Evolutionary conservation across 2,113 vertebrate species (phyloP).

Genomic region (Dasyornis broadbenti): DNA sequence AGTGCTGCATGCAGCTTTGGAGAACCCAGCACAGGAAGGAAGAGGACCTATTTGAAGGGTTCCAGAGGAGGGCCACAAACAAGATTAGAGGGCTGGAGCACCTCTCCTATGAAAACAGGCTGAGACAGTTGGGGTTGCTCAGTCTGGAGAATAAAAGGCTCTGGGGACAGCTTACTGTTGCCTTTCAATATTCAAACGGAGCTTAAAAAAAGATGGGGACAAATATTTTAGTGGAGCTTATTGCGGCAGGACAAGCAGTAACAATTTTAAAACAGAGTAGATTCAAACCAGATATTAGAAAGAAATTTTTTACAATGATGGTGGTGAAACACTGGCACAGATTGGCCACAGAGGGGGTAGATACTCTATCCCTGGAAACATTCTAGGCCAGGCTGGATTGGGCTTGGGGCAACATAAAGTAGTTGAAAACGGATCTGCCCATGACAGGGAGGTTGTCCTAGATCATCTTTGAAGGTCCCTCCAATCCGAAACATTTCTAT

Average conservation of each 20-base stretch:
- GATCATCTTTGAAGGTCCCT: neutral
- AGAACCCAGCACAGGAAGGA: neutral
- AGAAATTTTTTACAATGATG: neutral
- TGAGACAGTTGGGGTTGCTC: neutral
- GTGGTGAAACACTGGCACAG: neutral
- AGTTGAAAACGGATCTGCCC: neutral
- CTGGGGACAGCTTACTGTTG: neutral
- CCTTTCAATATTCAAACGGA: neutral
- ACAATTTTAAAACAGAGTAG: neutral
- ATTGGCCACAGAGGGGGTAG: neutral
- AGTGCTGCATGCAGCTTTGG: neutral
- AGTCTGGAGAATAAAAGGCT: neutral
- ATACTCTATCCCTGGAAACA: accelerated
- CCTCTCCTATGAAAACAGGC: neutral
- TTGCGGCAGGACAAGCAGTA: neutral
- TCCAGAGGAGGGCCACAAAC: neutral
- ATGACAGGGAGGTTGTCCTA: neutral
- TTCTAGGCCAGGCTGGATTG: neutral
- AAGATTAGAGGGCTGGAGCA: neutral
- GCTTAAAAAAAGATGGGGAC: neutral
- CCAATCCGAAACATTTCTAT: neutral
- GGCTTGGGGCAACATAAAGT: neutral
- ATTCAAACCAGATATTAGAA: neutral
- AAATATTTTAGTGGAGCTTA: neutral
- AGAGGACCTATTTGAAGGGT: neutral